Conservation (phyloP, 2,888 invertebrate species). For the Fragum fragum region DNA sequence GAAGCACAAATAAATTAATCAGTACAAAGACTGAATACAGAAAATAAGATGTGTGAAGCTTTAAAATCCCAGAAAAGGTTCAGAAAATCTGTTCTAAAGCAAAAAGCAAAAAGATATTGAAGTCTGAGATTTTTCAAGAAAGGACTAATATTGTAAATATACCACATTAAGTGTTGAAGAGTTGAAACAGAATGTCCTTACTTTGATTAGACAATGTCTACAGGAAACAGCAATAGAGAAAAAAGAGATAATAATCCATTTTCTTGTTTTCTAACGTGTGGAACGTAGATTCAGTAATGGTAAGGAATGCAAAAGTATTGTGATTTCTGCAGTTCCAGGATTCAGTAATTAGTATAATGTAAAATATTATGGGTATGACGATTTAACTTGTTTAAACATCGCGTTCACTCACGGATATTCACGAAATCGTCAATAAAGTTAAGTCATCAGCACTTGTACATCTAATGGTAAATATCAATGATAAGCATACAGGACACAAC, state of each 20-base stretch:
- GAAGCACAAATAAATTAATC: conserved; percentile 54
- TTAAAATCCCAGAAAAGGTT: conserved; percentile 51
- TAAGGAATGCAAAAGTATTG: not conserved
- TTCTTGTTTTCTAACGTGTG: conserved; percentile 41
- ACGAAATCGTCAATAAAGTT: no score
- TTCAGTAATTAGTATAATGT: conserved; percentile 46
- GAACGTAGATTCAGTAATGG: conserved; percentile 22
- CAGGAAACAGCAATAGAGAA: not conserved
- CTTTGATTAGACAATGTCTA: conserved; percentile 10
- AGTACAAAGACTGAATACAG: conserved; percentile 23
- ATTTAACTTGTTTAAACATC: no score
- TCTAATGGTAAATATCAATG: no score
- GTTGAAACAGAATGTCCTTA: conserved; percentile 32
- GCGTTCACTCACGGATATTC: no score
- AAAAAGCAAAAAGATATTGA: conserved; percentile 42
- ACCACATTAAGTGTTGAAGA: conserved; percentile 21
- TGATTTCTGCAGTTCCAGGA: conserved; percentile 42
- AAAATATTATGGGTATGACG: conserved; percentile 34
- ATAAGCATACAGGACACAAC: no score
- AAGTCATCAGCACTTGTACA: no score
- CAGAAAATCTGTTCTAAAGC: conserved; percentile 45
- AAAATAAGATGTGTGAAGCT: conserved; percentile 34
- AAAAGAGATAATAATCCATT: conserved; percentile 4
- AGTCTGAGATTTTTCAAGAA: conserved; percentile 40
- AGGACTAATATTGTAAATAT: conserved; percentile 36